Base-by-base conservation (phyloP, 2,113 vertebrate genomes). In the Phalacrocorax pelagicus region DNA sequence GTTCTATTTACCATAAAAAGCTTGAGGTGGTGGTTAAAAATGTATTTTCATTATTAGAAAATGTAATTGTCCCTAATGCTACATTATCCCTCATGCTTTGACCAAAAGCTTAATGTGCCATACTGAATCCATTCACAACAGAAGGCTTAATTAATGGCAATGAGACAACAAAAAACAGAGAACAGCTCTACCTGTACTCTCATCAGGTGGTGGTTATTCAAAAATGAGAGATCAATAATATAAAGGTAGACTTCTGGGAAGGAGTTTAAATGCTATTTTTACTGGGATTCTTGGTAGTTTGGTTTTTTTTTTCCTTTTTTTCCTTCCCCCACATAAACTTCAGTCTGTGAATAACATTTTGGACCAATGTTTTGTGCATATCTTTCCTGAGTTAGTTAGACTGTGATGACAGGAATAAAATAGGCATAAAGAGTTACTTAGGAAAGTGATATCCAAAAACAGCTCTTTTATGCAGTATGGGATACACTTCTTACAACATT, bases 201-300 rank as follows among this genome's bases (percentile, higher is more conserved):
- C 2, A 2, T 24, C 24, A 7, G 7, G 2, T 7, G 67, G 6
- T 9, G 5, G 3, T 55, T 71, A 62, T n/a, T 74, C 65, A 49
- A 69, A 83, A 65, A 47, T 54, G 13, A 30, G 14, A 74, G 7
- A 81, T 9, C 2, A 52, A 18, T 71, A 44, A 36, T 19, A 54
- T 8, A 73, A 63, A 57, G 24, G 4, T n/a, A 47, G 51, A 20
- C 7, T 44, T 69, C 40, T 59, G 15, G 15, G 14, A 73, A 62
- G 27, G 10, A 81, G 6, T 21, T 55, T 19, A 78, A 61, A 40
- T 77, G 15, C 20, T 55, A n/a, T 40, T 62, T 86, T 74, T 47
- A 38, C 17, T 23, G 0, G 1, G 1, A 44, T 67, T 80, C 1
- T 49, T 63, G 1, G 38, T 38, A 11, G 3, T 32, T 52, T 79